Evolutionary conservation across 2,113 vertebrate genomes (phyloP).

Genomic region (Onychostruthus taczanowskii): DNA sequence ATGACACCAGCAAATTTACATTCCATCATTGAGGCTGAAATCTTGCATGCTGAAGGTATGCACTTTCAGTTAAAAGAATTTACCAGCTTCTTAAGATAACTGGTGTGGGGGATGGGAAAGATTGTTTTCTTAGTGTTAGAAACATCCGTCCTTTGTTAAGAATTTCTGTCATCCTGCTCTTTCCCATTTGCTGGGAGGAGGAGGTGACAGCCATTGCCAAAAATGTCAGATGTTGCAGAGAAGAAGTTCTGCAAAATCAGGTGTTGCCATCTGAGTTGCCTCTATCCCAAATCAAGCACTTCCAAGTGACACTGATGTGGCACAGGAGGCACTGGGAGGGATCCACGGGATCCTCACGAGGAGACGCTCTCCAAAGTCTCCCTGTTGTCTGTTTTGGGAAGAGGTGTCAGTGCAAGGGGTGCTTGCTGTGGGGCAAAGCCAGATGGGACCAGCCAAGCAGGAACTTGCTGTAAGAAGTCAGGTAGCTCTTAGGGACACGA

Average conservation of each 20-base stretch:
- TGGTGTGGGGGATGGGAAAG: not conserved
- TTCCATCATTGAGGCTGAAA: not conserved
- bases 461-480: not conserved
- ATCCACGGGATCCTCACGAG: accelerated
- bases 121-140: not conserved
- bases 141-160: slow-evolving; percentile 26
- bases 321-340: not conserved
- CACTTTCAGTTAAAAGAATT: not conserved
- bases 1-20: not conserved
- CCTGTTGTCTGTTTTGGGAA: not conserved
- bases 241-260: not conserved
- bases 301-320: not conserved
- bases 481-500: not conserved
- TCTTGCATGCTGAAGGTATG: not conserved
- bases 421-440: not conserved
- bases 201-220: not conserved
- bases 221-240: not conserved
- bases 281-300: not conserved
- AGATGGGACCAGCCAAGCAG: not conserved
- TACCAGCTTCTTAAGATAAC: not conserved
- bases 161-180: slow-evolving; percentile 1
- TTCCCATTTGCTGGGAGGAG: not conserved
- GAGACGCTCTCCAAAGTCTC: not conserved
- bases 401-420: not conserved
- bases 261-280: not conserved